Percentiles rank a stretch among this genome's conserved stretches.
These are phyloP conservation scores for Bombus breviceps DNA, from an alignment of 1,140 invertebrate species.

Conservation along the genomic window DNA sequence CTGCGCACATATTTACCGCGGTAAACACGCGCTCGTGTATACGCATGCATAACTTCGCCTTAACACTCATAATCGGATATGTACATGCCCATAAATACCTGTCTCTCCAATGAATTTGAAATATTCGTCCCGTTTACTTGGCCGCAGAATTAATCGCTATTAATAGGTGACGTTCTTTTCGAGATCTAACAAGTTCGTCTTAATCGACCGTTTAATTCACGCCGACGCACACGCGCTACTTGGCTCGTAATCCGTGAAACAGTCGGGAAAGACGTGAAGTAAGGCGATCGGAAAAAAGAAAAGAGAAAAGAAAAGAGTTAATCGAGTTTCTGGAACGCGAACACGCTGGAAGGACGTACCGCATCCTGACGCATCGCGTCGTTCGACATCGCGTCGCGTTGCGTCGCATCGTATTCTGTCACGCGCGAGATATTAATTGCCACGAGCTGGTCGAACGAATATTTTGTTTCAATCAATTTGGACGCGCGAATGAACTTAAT, in stretches of 20 bases:
- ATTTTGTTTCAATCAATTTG: conserved; percentile 55
- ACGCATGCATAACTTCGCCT: conserved; percentile 60
- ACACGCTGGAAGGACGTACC: background rate
- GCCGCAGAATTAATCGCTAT: background rate
- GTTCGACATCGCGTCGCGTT: background rate
- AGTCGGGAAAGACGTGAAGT: background rate
- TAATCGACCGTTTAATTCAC: no score
- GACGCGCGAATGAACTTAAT: conserved; percentile 28
- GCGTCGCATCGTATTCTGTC: background rate
- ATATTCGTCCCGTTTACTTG: conserved; percentile 38
- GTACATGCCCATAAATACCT: conserved; percentile 27
- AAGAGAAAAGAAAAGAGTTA: background rate
- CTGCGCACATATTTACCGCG: conserved; percentile 53
- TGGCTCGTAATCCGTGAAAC: background rate
- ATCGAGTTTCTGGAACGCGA: background rate
- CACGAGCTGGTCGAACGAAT: conserved; percentile 10
- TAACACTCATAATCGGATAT: conserved; percentile 56
- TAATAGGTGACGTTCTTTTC: background rate
- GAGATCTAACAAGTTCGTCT: no score
- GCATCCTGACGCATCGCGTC: background rate
- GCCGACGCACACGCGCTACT: no score
- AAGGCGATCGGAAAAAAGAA: background rate
- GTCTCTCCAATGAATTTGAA: conserved; percentile 52
- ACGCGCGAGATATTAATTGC: conserved; percentile 20
- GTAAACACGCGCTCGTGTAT: conserved; percentile 37